Percentiles rank a stretch among this genome's conserved stretches.
phyloP scores from a whole-genome alignment of 2,888 invertebrate genomes.

The Drosophila borborema region DNA sequence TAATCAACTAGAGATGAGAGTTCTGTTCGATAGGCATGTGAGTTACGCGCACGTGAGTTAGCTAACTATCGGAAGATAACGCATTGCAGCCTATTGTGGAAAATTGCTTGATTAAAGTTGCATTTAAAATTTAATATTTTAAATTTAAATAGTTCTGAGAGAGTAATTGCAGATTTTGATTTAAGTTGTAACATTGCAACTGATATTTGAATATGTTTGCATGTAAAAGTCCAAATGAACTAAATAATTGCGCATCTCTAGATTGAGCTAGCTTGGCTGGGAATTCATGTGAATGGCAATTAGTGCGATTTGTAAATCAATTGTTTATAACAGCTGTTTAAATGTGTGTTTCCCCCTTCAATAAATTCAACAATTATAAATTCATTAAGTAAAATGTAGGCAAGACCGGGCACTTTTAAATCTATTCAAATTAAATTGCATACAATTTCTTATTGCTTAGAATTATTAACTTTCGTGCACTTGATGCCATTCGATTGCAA shows the following conservation, averaged over 20 bases:
- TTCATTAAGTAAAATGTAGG: neutral
- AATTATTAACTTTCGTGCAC: constrained; percentile 63
- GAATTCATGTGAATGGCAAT: constrained; percentile 1
- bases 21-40: neutral
- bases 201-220: neutral
- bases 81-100: neutral
- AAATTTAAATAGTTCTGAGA: neutral
- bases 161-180: neutral
- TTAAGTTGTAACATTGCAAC: too few relatives aligned
- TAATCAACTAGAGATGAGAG: constrained; percentile 48
- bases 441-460: constrained; percentile 12
- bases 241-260: neutral
- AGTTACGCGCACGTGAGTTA: neutral
- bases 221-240: neutral
- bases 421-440: constrained; percentile 11
- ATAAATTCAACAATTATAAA: neutral
- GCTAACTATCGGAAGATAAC: neutral
- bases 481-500: constrained; percentile 80
- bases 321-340: constrained; percentile 18
- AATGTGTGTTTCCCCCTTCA: neutral
- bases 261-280: neutral
- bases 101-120: too few relatives aligned
- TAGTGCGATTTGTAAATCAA: neutral
- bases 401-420: neutral
- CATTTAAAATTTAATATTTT: neutral